Evolutionary conservation across 2,797 vertebrate species (phyloP).

Genomic region (Enteromius viviparus): DNA sequence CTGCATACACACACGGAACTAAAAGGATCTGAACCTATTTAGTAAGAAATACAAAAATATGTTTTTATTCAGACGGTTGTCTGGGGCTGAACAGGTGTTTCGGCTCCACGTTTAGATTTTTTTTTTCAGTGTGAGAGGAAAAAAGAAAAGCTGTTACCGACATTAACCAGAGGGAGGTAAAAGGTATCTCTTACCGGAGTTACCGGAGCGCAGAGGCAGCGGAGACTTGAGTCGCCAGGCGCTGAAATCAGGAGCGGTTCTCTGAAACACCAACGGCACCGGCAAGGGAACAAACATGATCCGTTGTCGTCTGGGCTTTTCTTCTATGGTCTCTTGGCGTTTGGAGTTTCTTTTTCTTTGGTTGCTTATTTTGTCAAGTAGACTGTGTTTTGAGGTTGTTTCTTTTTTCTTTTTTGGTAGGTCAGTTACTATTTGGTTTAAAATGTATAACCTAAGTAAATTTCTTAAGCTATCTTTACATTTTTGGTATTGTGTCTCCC

Average conservation of each 20-base stretch:
- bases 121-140: not conserved
- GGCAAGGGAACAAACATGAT: constrained; percentile 89
- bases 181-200: constrained; percentile 81
- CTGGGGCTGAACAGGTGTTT: constrained; percentile 37
- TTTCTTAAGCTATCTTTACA: constrained; percentile 43
- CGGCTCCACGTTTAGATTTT: constrained; percentile 23
- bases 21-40: not conserved
- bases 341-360: constrained; percentile 60
- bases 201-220: constrained; percentile 77
- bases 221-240: constrained; percentile 87
- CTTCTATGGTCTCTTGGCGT: constrained; percentile 40
- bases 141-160: not conserved
- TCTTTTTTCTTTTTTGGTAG: constrained; percentile 41
- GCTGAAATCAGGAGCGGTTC: constrained; percentile 84
- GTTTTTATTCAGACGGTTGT: not conserved
- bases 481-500: constrained; percentile 54
- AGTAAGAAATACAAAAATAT: not conserved
- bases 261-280: constrained; percentile 88
- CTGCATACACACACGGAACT: not conserved
- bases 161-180: not conserved
- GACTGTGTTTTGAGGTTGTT: constrained; percentile 43
- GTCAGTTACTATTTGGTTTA: constrained; percentile 47
- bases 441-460: constrained; percentile 22
- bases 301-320: constrained; percentile 77
- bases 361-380: constrained; percentile 57